phyloP scores from a whole-genome alignment of 1,140 invertebrate species.

The Lysiphlebus fabarum region DNA sequence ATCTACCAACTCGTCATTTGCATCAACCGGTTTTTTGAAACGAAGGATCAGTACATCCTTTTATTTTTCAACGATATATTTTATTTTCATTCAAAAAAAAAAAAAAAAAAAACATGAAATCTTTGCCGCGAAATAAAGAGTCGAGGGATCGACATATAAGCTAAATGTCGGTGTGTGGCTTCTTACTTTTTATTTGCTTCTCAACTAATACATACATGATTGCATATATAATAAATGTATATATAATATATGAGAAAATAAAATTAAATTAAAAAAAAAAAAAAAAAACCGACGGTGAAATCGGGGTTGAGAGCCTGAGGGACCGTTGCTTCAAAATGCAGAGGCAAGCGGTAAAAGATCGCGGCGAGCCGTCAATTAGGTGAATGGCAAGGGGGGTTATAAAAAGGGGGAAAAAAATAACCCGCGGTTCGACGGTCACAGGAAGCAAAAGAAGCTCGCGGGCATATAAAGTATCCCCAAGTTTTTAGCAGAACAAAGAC shows the following conservation, averaged over 20 bases:
- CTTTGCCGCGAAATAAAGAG: too few relatives aligned
- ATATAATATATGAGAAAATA: too few relatives aligned
- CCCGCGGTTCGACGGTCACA: conserved; percentile 3
- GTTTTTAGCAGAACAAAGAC: conserved; percentile 19
- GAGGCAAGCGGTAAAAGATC: conserved; percentile 15
- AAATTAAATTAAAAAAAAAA: too few relatives aligned
- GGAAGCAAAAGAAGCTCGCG: conserved; percentile 17
- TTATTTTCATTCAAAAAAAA: background rate
- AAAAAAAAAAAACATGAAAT: too few relatives aligned
- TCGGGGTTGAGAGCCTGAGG: too few relatives aligned
- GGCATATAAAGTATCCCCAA: conserved; percentile 10
- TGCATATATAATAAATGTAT: background rate
- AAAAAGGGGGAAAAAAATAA: conserved; percentile 1
- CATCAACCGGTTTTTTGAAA: conserved; percentile 16
- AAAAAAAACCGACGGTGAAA: too few relatives aligned
- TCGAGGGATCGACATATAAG: too few relatives aligned
- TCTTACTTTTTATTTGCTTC: background rate
- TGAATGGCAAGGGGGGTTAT: background rate
- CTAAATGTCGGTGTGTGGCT: too few relatives aligned
- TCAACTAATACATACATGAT: conserved; percentile 6
- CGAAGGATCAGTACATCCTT: background rate
- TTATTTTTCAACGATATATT: conserved; percentile 4
- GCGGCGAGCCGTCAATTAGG: conserved; percentile 26
- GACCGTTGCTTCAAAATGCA: background rate
- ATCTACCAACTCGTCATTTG: conserved; percentile 10